These are phyloP conservation scores for Delia radicum DNA, from an alignment of 1,140 invertebrate species.

Conservation along the genomic window DNA sequence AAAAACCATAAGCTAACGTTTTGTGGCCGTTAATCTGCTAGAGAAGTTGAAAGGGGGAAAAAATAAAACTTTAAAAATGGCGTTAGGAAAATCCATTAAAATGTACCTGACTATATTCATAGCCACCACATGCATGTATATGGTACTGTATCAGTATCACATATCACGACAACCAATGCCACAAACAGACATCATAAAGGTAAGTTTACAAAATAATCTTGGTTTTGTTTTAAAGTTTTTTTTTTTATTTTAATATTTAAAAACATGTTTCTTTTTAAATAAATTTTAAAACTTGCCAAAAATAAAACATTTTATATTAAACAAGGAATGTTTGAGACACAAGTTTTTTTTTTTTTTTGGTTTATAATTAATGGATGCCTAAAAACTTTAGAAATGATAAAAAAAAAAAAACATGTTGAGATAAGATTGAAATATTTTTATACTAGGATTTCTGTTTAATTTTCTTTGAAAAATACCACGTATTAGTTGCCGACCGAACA, in stretches of 20 bases:
- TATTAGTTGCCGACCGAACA: too few species aligned
- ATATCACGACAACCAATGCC: constrained; percentile 44
- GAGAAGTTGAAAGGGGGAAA: background rate
- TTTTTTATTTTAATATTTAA: background rate
- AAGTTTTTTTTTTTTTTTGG: too few species aligned
- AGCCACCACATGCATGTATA: constrained; percentile 54
- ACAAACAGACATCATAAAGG: constrained; percentile 45
- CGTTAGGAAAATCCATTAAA: constrained; percentile 53
- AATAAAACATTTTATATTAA: too few species aligned
- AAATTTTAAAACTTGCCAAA: background rate
- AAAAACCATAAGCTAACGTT: too few species aligned
- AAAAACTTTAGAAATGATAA: too few species aligned
- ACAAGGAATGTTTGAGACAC: too few species aligned
- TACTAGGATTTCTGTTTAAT: too few species aligned
- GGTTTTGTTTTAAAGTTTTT: background rate
- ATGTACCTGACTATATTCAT: constrained; percentile 57
- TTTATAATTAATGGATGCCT: too few species aligned
- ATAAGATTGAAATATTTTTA: too few species aligned
- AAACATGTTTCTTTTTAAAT: background rate
- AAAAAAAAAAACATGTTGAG: too few species aligned
- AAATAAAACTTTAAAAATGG: constrained; percentile 38
- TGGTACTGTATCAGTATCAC: constrained; percentile 55
- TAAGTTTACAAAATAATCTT: constrained; percentile 33
- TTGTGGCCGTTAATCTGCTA: background rate
- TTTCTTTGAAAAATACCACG: too few species aligned